Percentiles rank a stretch among this genome's conserved stretches.
Conservation (phyloP, 2,113 vertebrate genomes). For the Oreochromis aureus region DNA sequence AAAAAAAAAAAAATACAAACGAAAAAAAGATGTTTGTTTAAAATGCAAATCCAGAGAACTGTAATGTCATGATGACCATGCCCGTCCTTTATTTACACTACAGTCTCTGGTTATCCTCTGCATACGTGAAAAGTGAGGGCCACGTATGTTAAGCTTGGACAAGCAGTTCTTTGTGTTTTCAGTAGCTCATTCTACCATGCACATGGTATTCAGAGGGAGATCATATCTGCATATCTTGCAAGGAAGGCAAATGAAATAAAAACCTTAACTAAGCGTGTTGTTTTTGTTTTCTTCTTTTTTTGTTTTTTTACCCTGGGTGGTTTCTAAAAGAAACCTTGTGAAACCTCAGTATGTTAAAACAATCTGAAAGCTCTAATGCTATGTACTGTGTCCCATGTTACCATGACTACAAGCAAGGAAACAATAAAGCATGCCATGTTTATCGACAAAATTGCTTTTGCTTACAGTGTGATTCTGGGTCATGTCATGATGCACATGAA, state of each 20-base stretch:
- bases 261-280: too few species aligned
- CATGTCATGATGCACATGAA: neutral
- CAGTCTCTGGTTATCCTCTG: neutral
- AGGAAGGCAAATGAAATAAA: too few species aligned
- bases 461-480: neutral
- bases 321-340: neutral
- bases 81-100: neutral
- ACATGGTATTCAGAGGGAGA: slow-evolving; percentile 22
- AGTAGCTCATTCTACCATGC: neutral
- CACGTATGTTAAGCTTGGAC: neutral
- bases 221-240: neutral
- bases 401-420: neutral
- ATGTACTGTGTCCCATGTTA: neutral
- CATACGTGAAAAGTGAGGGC: neutral
- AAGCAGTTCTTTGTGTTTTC: neutral
- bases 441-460: neutral
- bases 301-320: neutral
- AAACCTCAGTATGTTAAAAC: neutral
- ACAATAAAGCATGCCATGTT: neutral
- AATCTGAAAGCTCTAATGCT: neutral
- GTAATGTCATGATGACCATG: neutral
- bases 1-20: neutral
- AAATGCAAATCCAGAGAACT: neutral
- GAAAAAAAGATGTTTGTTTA: neutral
- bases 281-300: too few species aligned